A percentile compares a stretch with the other conserved stretches of the same genome.
Conservation (phyloP, 2,888 invertebrate genomes). For the Seira musarum region DNA sequence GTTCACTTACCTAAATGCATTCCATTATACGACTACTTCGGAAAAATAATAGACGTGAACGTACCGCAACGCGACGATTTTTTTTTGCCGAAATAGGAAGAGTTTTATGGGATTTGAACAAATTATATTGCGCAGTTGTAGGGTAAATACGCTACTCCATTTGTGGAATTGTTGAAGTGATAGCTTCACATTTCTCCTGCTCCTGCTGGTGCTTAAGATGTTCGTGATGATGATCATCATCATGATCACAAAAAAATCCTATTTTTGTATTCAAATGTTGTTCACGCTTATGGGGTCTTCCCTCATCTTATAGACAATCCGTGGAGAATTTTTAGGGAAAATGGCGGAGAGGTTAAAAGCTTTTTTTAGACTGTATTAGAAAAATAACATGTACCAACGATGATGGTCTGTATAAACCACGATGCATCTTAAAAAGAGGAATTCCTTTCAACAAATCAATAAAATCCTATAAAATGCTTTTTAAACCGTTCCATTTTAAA, state of each 20-base stretch:
- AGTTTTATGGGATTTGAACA: conserved; percentile 57
- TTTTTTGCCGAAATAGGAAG: conserved; percentile 52
- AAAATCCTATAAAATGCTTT: no score
- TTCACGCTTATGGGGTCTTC: not conserved
- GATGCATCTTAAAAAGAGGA: no score
- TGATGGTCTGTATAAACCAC: no score
- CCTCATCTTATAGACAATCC: not conserved
- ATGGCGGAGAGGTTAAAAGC: not conserved
- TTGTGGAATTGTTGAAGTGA: conserved; percentile 20
- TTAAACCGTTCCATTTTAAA: no score
- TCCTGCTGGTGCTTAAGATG: not conserved
- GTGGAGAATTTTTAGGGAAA: not conserved
- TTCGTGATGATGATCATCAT: not conserved
- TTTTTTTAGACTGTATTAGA: not conserved
- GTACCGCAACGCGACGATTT: conserved; percentile 10
- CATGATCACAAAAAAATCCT: not conserved
- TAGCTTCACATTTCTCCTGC: not conserved
- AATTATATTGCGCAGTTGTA: conserved; percentile 50
- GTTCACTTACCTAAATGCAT: conserved; percentile 7
- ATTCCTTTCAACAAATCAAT: no score
- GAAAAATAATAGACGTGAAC: conserved; percentile 10
- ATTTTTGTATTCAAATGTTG: not conserved
- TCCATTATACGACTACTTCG: conserved; percentile 7
- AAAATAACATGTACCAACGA: not conserved
- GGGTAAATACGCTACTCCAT: conserved; percentile 34